Percentiles rank a stretch among this genome's conserved stretches.
These are phyloP conservation scores for Alces alces DNA, from an alignment of 2,113 vertebrate genomes.

Conservation along the genomic window DNA sequence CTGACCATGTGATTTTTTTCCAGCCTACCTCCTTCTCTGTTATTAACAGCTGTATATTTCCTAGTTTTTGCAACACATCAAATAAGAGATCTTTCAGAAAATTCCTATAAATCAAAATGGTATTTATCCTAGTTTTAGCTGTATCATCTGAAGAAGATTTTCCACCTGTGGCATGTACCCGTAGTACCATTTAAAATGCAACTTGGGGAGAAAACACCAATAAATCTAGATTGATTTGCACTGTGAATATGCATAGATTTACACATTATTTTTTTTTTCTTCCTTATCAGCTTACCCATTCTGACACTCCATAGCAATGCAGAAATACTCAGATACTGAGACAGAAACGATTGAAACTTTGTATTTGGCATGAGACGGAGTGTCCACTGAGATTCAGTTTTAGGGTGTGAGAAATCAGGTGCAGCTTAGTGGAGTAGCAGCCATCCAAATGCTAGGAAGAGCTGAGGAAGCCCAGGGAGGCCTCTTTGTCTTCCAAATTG, in stretches of 20 bases:
- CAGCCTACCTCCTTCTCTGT: not conserved
- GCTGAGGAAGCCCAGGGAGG: not conserved
- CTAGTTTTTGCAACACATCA: not conserved
- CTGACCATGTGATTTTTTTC: not conserved
- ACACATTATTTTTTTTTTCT: not conserved
- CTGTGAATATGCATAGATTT: not conserved
- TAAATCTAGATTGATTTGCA: not conserved
- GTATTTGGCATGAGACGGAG: not conserved
- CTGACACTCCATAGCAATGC: not conserved
- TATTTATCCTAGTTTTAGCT: slow-evolving; percentile 16
- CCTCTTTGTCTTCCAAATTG: not conserved
- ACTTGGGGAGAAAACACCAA: not conserved
- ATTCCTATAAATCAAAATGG: slow-evolving; percentile 4
- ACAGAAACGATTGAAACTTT: not conserved
- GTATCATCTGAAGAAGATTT: slow-evolving; percentile 25
- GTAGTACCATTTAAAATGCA: not conserved
- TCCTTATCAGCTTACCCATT: not conserved
- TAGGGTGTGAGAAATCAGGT: not conserved
- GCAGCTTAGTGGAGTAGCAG: not conserved
- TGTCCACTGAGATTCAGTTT: not conserved
- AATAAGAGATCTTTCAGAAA: slow-evolving; percentile 31
- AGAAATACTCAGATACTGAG: slow-evolving; percentile 21
- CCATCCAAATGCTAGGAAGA: not conserved
- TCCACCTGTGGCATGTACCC: not conserved
- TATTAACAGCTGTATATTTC: slow-evolving; percentile 12